Conservation (phyloP, 2,888 invertebrate species). For the Amiota communis region DNA sequence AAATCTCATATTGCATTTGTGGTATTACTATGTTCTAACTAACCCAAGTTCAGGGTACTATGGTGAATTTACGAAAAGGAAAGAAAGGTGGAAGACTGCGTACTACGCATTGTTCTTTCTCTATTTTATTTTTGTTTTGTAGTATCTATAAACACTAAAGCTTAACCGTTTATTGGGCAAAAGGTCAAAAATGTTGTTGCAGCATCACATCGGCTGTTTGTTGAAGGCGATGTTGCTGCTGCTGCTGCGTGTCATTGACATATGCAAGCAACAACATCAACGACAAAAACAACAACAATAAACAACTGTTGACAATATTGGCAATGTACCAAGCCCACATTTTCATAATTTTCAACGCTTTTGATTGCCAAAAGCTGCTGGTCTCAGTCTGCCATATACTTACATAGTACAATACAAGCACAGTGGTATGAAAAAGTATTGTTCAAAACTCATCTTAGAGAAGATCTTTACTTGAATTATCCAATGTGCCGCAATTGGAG, state of each 20-base stretch:
- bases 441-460: no score
- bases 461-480: no score
- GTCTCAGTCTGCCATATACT: background rate
- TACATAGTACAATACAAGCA: background rate
- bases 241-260: constrained; percentile 42
- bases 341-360: constrained; percentile 57
- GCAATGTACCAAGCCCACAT: constrained; percentile 58
- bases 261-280: constrained; percentile 46
- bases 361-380: constrained; percentile 33
- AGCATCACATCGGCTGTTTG: no score
- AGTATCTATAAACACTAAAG: constrained; percentile 2
- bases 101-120: constrained; percentile 48
- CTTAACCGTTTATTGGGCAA: constrained; percentile 52
- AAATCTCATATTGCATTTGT: constrained; percentile 5
- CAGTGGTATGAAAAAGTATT: constrained; percentile 4
- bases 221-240: constrained; percentile 1
- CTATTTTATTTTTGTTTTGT: constrained; percentile 44
- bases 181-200: constrained; percentile 53
- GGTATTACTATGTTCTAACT: no score
- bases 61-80: no score
- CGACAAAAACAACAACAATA: constrained; percentile 36
- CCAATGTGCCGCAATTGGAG: constrained; percentile 9
- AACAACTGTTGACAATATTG: constrained; percentile 50
- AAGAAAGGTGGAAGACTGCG: background rate
- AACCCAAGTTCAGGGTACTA: no score